A percentile compares a stretch with the other conserved stretches of the same genome.
Evolutionary conservation across 2,797 vertebrate species (phyloP).

Genomic region (Sarcoramphus papa): DNA sequence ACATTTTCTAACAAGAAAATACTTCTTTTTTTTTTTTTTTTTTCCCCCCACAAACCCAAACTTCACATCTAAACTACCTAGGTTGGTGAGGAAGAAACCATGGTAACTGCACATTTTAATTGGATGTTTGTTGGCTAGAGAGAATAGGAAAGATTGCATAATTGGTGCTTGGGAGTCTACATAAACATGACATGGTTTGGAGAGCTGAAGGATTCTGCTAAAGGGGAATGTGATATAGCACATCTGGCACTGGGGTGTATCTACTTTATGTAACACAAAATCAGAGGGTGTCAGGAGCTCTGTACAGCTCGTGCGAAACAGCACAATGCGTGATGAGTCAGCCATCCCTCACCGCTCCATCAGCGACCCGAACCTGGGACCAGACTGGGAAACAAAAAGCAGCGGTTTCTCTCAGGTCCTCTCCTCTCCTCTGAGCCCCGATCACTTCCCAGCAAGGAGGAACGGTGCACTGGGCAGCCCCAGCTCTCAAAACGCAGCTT

Average conservation of each 20-base stretch:
- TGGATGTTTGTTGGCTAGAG: constrained; percentile 6
- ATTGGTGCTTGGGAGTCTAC: background rate
- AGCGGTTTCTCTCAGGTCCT: background rate
- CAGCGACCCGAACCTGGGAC: rapidly evolving
- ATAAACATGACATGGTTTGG: background rate
- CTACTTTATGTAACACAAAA: background rate
- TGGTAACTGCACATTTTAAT: constrained; percentile 28
- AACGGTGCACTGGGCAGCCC: background rate
- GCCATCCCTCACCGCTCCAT: background rate
- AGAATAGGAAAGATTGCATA: constrained; percentile 18
- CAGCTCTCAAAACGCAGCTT: background rate
- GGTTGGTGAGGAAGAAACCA: constrained; percentile 30
- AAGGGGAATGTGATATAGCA: background rate
- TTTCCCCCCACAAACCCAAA: background rate
- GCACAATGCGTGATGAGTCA: background rate
- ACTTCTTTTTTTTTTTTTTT: background rate
- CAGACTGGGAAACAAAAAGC: background rate
- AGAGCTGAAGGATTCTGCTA: background rate
- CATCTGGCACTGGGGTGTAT: background rate
- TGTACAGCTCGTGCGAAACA: rapidly evolving
- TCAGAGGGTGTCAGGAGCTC: background rate
- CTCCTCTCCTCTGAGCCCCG: background rate
- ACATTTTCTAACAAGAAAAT: background rate
- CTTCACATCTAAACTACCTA: background rate
- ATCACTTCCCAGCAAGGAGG: background rate